Evolutionary conservation across 2,113 vertebrate species (phyloP), one percentile per base, ranked within the genome.

Genomic region (Azemiops feae): DNA sequence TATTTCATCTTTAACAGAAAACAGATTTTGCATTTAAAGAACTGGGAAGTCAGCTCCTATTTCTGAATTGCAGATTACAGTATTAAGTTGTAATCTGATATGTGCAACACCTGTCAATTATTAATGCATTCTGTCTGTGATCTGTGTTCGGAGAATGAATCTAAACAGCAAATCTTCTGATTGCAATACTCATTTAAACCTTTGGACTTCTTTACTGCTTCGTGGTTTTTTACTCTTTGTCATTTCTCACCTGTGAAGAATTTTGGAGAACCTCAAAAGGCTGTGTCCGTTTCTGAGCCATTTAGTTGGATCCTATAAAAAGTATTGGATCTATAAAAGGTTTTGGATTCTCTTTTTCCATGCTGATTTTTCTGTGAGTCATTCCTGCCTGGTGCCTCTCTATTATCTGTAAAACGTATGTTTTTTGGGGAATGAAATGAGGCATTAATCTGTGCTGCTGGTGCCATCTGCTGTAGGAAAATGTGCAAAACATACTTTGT

Each of bases 391-490:
- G 22, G 5, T 92, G 27, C 18, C 47, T 91, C 47, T 91, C 94
- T n/a, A 14, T 52, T 54, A 1, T 11, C 22, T 93, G 27, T 14
- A 94, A 92, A 93, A 92, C 11, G 81, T 39, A 4, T 58, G 89
- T 74, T 5, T 91, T 54, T n/a, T 87, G 55, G 85, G 64, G 64
- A 34, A 69, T 6, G 94, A 95, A 93, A 39, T 8, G 12, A 14
- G 43, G 92, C 89, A 43, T 2, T 52, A 93, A 89, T 94, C 95
- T 93, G 93, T 95, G 97, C 91, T 58, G 43, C 97, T 95, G 74
- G 93, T 96, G 97, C 97, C 98, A 97, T 95, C 98, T 98, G 94
- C 95, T 93, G 97, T 96, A 20, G 2, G 27, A 16, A 86, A 87
- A 86, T 53, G 74, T 12, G 6, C 4, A 93, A 22, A 5, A 8